Evolutionary conservation across 35 echinoderm and acorn worm genomes (phyloP).

Genomic region (Eucidaris tribuloides): DNA sequence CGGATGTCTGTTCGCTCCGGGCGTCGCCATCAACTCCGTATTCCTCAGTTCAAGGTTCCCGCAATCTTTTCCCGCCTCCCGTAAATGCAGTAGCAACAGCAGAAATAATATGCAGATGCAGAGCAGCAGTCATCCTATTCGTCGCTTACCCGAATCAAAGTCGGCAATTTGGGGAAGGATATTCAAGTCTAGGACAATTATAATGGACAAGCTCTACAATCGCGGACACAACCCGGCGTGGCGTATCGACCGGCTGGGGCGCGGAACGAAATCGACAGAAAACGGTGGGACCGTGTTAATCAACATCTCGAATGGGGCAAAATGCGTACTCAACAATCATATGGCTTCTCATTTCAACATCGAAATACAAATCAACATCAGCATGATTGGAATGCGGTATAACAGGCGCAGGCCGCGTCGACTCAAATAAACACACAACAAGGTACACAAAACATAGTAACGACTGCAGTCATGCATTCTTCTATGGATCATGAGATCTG

Average conservation of each 20-base stretch:
- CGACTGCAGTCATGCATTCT: background rate
- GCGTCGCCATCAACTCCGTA: background rate
- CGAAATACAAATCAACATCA: background rate
- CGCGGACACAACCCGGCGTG: background rate
- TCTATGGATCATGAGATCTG: background rate
- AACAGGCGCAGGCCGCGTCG: background rate
- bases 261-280: conserved; percentile 6
- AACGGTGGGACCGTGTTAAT: conserved; percentile 9
- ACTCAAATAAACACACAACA: background rate
- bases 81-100: background rate
- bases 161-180: conserved; percentile 7
- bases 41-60: background rate
- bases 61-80: background rate
- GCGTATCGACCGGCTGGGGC: background rate
- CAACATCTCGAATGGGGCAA: background rate
- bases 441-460: background rate
- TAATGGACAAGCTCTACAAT: background rate
- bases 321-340: background rate
- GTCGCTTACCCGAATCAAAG: background rate
- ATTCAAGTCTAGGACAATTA: too few species aligned
- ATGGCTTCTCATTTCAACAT: background rate
- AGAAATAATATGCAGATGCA: background rate
- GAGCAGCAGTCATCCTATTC: conserved; percentile 20
- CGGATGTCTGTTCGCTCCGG: background rate
- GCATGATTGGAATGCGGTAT: background rate